These are phyloP conservation scores for Drosophila merina DNA, from an alignment of 2,888 invertebrate species.

Conservation along the genomic window DNA sequence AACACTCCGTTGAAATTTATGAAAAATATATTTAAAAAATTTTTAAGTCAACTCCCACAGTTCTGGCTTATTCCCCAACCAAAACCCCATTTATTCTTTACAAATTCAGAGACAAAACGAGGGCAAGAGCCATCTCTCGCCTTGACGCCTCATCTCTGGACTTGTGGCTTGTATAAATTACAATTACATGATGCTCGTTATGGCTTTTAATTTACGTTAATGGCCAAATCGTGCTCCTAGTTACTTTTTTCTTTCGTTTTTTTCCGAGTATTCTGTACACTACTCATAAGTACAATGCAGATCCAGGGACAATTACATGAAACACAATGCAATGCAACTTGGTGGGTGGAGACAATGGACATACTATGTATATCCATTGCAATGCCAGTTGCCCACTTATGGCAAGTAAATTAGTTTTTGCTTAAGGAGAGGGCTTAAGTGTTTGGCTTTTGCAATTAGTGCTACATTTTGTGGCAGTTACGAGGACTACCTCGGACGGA, in stretches of 20 bases:
- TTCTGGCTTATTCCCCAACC: background rate
- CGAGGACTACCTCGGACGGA: conserved; percentile 25
- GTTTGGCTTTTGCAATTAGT: conserved; percentile 63
- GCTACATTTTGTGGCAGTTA: conserved; percentile 50
- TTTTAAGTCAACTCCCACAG: background rate
- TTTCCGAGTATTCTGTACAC: conserved; percentile 7
- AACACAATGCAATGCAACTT: conserved; percentile 57
- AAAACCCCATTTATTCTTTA: background rate
- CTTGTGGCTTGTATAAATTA: conserved; percentile 60
- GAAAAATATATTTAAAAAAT: background rate
- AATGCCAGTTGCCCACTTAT: conserved; percentile 27
- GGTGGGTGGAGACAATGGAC: conserved; percentile 22
- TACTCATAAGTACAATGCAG: conserved; percentile 33
- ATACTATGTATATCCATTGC: conserved; percentile 51
- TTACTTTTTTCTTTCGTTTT: conserved; percentile 35
- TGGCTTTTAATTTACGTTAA: conserved; percentile 78
- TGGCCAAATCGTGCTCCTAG: conserved; percentile 71
- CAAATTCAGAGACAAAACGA: conserved; percentile 30
- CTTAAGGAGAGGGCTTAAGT: conserved; percentile 25
- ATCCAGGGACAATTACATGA: conserved; percentile 28
- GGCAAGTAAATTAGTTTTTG: conserved; percentile 42
- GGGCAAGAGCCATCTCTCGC: conserved; percentile 5
- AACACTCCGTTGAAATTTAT: background rate
- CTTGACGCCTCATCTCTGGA: conserved; percentile 23
- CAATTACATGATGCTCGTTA: conserved; percentile 74